phyloP scores from a whole-genome alignment of 2,797 vertebrate species.

The Takifugu rubripes region DNA sequence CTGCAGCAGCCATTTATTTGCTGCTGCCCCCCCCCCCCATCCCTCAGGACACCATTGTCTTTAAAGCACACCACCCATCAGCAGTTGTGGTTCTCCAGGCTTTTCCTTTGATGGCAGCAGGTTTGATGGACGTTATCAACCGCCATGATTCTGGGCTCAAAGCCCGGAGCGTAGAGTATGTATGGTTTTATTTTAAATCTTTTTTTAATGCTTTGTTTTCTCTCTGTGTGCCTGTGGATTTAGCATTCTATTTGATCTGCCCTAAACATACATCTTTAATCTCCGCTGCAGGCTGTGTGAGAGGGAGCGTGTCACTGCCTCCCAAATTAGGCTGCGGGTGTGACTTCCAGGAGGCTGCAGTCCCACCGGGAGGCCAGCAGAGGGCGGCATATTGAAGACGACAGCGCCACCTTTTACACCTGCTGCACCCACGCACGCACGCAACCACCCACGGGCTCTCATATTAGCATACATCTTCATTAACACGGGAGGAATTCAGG shows the following conservation, averaged over 20 bases:
- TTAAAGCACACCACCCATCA: slow-evolving; percentile 44
- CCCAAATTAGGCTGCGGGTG: slow-evolving; percentile 36
- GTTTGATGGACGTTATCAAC: slow-evolving; percentile 67
- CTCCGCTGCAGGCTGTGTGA: slow-evolving; percentile 64
- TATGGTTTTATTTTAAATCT: slow-evolving; percentile 66
- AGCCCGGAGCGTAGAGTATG: slow-evolving; percentile 44
- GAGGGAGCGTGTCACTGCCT: slow-evolving; percentile 52
- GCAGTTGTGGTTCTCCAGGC: slow-evolving; percentile 29
- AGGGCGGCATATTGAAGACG: slow-evolving; percentile 58
- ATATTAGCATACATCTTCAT: slow-evolving; percentile 75
- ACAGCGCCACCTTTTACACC: slow-evolving; percentile 43
- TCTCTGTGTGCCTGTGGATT: slow-evolving; percentile 60
- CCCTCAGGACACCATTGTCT: slow-evolving; percentile 45
- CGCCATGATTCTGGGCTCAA: slow-evolving; percentile 51
- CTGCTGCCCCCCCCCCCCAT: slow-evolving; percentile 25
- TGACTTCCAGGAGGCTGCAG: slow-evolving; percentile 37
- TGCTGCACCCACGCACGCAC: slow-evolving; percentile 41
- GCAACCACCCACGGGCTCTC: slow-evolving; percentile 32
- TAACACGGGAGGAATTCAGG: slow-evolving; percentile 54
- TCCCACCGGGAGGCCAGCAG: slow-evolving; percentile 48
- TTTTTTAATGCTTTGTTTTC: slow-evolving; percentile 58
- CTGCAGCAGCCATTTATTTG: slow-evolving; percentile 35
- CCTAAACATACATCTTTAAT: slow-evolving; percentile 77
- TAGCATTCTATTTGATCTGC: slow-evolving; percentile 72
- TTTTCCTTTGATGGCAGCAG: slow-evolving; percentile 53